Evolutionary conservation across 1,140 invertebrate species (phyloP), one percentile per base, ranked within the genome.

Genomic region (Aphidius gifuensis): DNA sequence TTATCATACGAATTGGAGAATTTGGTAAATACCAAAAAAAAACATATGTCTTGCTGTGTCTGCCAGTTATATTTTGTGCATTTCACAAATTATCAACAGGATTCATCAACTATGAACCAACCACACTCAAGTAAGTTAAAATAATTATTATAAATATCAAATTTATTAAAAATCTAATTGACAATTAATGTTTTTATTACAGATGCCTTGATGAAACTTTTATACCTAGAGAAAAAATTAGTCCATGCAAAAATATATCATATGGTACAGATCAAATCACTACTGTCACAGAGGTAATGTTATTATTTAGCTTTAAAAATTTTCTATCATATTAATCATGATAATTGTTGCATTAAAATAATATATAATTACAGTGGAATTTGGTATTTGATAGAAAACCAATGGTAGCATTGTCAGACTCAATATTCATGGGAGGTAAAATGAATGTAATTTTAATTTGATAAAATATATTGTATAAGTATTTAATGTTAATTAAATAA

Each of bases 71-170:
- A 69, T 83, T 85, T 7, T 88, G 87, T 72, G 90, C 88, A 38
- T 88, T 91, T 69, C 90, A 92, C 70, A 91, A 91, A 71, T 76
- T 92, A 8, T 88, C 83, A 1, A 88, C 88, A 64, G 87, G 91
- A 1, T 92, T 92, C 73, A 76, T 91, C 0, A 82, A 85, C 70
- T 70, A 64, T 32, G 23, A 60, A 40, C 8, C 56, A 54, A 45
- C 21, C 55, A 55, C 46, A 44, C 58, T 62, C 9, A 5, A 58
- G 43, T 65, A 51, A 32, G 23, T 32, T 32, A 32, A 32, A 32
- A 32, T 16, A 16, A 16, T 16, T 1, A 16, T 23, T 23, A 16
- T 5, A 23, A 50, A 5, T 16, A 49, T 49, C n/a, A n/a, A 21
- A n/a, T 2, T 23, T 6, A 49, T 9, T 6, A 5, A 2, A 49